These are phyloP conservation scores for Typhlomys cinereus DNA, from an alignment of 2,113 vertebrate species.

Conservation along the genomic window DNA sequence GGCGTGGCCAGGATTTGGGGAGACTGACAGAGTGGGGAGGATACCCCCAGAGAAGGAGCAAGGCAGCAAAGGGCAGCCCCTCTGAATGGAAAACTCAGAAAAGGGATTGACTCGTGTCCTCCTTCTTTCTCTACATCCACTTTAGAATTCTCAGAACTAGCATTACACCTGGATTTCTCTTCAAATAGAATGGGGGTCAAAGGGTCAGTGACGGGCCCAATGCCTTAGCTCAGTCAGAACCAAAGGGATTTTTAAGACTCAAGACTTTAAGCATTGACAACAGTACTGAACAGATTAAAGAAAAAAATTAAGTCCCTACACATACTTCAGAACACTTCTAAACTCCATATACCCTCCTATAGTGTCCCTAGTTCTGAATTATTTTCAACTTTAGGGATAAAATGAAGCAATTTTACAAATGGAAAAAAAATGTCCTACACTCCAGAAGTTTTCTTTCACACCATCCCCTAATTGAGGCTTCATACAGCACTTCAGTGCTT, in stretches of 20 bases:
- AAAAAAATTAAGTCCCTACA: neutral
- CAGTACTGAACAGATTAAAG: neutral
- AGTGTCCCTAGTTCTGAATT: neutral
- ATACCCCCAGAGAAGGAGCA: neutral
- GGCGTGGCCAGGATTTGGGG: neutral
- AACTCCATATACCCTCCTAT: neutral
- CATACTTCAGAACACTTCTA: neutral
- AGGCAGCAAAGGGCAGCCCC: neutral
- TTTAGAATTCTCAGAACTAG: neutral
- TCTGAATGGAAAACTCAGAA: neutral
- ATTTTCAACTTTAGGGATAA: neutral
- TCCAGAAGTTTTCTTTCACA: neutral
- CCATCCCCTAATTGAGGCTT: neutral
- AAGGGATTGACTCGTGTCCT: neutral
- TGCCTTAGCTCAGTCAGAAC: neutral
- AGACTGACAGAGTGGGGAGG: neutral
- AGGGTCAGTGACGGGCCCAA: neutral
- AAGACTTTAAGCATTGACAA: neutral
- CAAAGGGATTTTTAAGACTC: neutral
- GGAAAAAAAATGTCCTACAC: neutral
- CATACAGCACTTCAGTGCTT: neutral
- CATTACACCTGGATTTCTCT: fast-evolving
- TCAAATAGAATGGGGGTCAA: fast-evolving
- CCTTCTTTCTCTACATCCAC: neutral
- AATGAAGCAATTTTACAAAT: neutral